phyloP scores from a whole-genome alignment of 2,797 vertebrate species.

The Somateria mollissima region DNA sequence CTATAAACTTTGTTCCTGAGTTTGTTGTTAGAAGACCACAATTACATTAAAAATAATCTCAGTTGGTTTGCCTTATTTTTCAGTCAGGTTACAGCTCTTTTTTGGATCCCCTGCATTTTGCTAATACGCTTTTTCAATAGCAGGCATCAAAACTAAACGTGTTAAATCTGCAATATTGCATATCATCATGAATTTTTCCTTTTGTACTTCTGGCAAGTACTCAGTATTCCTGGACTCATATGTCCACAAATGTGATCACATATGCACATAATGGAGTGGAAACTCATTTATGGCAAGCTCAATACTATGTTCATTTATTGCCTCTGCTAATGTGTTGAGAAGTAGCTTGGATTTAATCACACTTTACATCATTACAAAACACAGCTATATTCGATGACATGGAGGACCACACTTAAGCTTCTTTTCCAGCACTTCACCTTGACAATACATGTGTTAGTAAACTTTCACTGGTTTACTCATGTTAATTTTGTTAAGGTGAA shows the following conservation, averaged over 20 bases:
- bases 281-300: background rate
- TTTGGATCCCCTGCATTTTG: background rate
- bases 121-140: background rate
- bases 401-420: background rate
- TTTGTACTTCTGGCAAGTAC: no score
- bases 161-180: background rate
- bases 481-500: background rate
- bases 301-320: background rate
- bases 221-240: background rate
- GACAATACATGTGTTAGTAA: background rate
- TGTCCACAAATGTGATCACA: background rate
- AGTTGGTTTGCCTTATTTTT: background rate
- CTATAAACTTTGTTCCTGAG: background rate
- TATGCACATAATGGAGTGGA: background rate
- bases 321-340: background rate
- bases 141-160: background rate
- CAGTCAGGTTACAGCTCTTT: background rate
- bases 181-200: background rate
- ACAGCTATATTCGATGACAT: background rate
- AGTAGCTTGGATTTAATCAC: background rate
- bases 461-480: background rate
- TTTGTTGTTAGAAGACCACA: background rate
- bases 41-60: background rate
- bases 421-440: background rate
- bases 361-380: background rate